Base-by-base conservation (phyloP, 2,888 invertebrate genomes). In the Esperia sulphurella region DNA sequence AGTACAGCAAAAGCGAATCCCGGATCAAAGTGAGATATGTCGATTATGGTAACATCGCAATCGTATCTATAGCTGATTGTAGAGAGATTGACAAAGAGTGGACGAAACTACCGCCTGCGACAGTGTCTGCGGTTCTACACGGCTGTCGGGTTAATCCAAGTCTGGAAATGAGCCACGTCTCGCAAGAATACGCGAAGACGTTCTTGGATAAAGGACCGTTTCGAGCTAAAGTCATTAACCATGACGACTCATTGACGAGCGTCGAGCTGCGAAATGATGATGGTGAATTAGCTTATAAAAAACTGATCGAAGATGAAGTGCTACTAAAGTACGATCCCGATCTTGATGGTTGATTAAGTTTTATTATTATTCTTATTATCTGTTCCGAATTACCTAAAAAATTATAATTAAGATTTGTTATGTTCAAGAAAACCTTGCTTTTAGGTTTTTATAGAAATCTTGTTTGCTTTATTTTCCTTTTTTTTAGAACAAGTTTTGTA, bases 31-130 rank as follows among this genome's bases (percentile, higher is more conserved):
- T 96, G 0, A 83, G 89, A 55, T 96, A 93, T 73, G 92, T 96
- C 0, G 96, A 96, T 75, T 96, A 92, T 65, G 95, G 96, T 1
- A 95, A 95, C 62, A 75, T 84, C 7, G 93, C 93, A 65, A 61
- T 82, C 0, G 78, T 93, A 14, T 55, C 85, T 0, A 58, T 79
- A 14, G 61, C 73, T 8, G 75, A 91, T 52, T 73, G 92, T 0
- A 88, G 89, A 49, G 86, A 85, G 63, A 91, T 92, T 49, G 79
- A 76, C 35, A 71, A 79, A 0, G 82, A 91, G 29, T 91, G 92
- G 78, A 63, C 85, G 1, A 63, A 72, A 37, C 71, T 92, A 46
- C 92, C 92, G 0, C 85, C 92, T 3, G 84, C 86, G 0, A 88
- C 90, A 8, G 69, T 92, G 14, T 70, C 89, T 6, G 92, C 90